Evolutionary conservation across 2,113 vertebrate species (phyloP).

Genomic region (Daphoenositta chrysoptera): DNA sequence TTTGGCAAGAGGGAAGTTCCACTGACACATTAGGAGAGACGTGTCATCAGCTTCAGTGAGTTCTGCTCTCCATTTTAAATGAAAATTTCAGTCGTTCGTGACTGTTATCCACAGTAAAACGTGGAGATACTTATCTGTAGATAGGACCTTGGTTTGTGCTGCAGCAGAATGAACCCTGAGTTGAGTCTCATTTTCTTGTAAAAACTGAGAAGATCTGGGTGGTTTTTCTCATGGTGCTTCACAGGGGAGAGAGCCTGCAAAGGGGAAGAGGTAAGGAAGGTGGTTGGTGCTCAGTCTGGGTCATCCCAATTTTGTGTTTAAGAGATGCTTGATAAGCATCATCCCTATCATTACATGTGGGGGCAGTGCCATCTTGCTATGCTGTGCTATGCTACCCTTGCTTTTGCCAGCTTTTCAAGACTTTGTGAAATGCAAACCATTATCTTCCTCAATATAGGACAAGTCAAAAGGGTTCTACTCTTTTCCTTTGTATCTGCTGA

Average conservation of each 20-base stretch:
- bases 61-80: not conserved
- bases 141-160: not conserved
- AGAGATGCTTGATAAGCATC: not conserved
- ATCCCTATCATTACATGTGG: not conserved
- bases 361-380: not conserved
- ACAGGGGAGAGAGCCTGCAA: not conserved
- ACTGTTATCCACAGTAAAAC: not conserved
- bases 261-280: not conserved
- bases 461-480: not conserved
- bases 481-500: not conserved
- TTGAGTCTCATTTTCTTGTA: not conserved
- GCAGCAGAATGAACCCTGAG: not conserved
- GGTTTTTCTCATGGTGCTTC: not conserved
- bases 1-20: not conserved
- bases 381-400: not conserved
- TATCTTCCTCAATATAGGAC: not conserved
- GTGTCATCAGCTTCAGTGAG: not conserved
- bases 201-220: not conserved
- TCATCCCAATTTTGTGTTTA: not conserved
- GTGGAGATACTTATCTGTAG: not conserved
- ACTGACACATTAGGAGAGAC: not conserved
- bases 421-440: not conserved
- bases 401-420: not conserved
- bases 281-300: not conserved
- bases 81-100: not conserved